Conservation (phyloP, 2,113 vertebrate genomes). For the Manacus vitellinus region DNA sequence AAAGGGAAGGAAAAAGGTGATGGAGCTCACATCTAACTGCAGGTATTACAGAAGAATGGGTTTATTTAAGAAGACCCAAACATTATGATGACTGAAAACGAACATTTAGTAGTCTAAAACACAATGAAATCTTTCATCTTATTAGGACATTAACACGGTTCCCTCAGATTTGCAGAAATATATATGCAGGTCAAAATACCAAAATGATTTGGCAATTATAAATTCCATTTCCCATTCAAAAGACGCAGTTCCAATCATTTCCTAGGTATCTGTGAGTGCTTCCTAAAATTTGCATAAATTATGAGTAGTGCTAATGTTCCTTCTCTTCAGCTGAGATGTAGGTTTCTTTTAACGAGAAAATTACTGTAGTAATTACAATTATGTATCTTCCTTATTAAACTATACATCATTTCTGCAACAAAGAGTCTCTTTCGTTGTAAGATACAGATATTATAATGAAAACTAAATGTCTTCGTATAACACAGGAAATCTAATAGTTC, state of each 20-base stretch:
- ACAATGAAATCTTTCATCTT: slow-evolving; percentile 18
- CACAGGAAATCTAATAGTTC: slow-evolving; percentile 40
- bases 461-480: slow-evolving; percentile 32
- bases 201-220: slow-evolving; percentile 17
- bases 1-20: background rate
- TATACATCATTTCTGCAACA: slow-evolving; percentile 48
- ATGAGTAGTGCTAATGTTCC: slow-evolving; percentile 19
- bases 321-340: background rate
- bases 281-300: slow-evolving; percentile 53
- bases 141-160: background rate
- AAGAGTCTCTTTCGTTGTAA: background rate
- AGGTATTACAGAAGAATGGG: background rate
- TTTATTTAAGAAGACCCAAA: slow-evolving; percentile 4
- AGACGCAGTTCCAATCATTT: slow-evolving; percentile 9
- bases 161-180: slow-evolving; percentile 2
- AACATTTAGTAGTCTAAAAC: slow-evolving; percentile 2
- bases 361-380: slow-evolving; percentile 54
- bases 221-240: slow-evolving; percentile 53
- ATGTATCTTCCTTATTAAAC: slow-evolving; percentile 51
- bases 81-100: background rate
- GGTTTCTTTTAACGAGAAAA: slow-evolving; percentile 54
- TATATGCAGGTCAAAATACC: slow-evolving; percentile 22
- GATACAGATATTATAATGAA: slow-evolving; percentile 34
- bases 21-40: background rate
- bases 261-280: background rate